Conservation (phyloP, 2,113 vertebrate genomes). For the Nerophis ophidion region DNA sequence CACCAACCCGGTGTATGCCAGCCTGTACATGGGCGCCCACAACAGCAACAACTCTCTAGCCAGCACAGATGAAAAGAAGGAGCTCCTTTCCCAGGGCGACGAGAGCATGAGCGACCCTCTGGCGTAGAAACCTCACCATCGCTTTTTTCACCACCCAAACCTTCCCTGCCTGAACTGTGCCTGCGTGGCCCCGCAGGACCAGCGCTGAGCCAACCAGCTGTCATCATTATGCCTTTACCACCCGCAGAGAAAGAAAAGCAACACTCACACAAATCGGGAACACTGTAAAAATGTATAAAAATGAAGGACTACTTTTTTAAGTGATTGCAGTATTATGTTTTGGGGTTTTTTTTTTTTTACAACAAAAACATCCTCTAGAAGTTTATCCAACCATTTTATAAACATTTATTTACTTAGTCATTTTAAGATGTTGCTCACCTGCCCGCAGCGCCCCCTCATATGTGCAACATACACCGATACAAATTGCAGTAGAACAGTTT, state of each 20-base stretch:
- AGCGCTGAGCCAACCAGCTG: conserved; percentile 40
- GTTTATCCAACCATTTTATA: conserved; percentile 68
- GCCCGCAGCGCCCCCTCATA: conserved; percentile 44
- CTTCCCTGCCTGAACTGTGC: conserved; percentile 33
- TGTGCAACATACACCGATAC: conserved; percentile 62
- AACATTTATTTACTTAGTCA: conserved; percentile 68
- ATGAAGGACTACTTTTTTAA: conserved; percentile 99
- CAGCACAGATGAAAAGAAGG: conserved; percentile 96
- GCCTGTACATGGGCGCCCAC: conserved; percentile 93
- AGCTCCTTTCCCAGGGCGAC: conserved; percentile 85
- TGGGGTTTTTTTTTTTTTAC: conserved; percentile 66
- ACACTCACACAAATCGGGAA: conserved; percentile 58
- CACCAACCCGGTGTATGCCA: conserved; percentile 95
- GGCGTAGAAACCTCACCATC: conserved; percentile 70
- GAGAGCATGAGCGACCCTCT: conserved; percentile 83
- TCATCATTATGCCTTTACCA: conserved; percentile 69
- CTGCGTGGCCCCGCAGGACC: conserved; percentile 60
- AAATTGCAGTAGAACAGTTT: conserved; percentile 65
- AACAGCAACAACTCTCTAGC: conserved; percentile 94
- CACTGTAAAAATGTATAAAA: conserved; percentile 97
- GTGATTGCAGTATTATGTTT: conserved; percentile 96
- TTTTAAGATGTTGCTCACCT: conserved; percentile 65
- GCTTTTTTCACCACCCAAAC: conserved; percentile 26
- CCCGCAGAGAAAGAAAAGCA: conserved; percentile 33
- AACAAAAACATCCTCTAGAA: conserved; percentile 69